These are phyloP conservation scores for Epinephelus moara DNA, from an alignment of 2,113 vertebrate species.

Conservation along the genomic window DNA sequence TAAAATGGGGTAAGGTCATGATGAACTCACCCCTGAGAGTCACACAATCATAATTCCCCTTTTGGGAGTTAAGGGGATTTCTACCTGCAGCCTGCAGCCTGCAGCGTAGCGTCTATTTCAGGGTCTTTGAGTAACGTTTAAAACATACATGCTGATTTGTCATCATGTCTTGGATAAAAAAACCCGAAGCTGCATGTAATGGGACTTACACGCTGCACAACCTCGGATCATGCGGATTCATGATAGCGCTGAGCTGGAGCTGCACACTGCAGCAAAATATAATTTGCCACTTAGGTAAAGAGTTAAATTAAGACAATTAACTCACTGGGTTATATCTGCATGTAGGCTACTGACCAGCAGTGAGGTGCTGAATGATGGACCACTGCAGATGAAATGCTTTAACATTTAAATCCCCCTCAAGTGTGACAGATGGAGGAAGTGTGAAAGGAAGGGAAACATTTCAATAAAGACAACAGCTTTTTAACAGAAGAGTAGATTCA, in stretches of 20 bases:
- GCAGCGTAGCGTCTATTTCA: not conserved
- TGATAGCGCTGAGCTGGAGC: slow-evolving; percentile 17
- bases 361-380: slow-evolving; percentile 30
- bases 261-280: slow-evolving; percentile 17
- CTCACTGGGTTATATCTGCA: not conserved
- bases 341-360: not conserved
- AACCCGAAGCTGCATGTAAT: not conserved
- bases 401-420: slow-evolving; percentile 7
- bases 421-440: slow-evolving; percentile 16
- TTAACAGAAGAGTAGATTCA: no score
- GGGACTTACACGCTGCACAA: slow-evolving; percentile 16
- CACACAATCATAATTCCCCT: not conserved
- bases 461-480: no score
- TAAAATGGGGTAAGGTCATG: slow-evolving; percentile 22
- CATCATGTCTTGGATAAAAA: not conserved
- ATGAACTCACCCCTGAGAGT: slow-evolving; percentile 23
- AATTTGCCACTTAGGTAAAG: not conserved
- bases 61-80: slow-evolving; percentile 31
- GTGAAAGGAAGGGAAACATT: no score
- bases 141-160: not conserved
- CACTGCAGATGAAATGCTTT: slow-evolving; percentile 39
- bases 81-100: not conserved
- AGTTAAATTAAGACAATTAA: not conserved
- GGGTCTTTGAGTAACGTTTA: not conserved
- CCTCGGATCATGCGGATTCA: slow-evolving; percentile 34